Evolutionary conservation across 2,113 vertebrate genomes (phyloP).

Genomic region (Corythornis vintsioides): DNA sequence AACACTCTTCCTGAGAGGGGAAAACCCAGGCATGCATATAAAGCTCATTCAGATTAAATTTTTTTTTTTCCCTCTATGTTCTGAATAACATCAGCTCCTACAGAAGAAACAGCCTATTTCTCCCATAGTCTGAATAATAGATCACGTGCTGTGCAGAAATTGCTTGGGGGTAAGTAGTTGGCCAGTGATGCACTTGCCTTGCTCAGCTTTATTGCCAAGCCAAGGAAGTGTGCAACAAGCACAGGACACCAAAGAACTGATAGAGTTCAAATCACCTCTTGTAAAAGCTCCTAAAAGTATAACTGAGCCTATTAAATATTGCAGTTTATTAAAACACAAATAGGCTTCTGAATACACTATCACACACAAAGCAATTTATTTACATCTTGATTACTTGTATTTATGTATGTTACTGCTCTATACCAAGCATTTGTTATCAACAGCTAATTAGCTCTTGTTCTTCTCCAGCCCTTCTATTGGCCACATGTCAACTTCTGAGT

Average conservation of each 20-base stretch:
- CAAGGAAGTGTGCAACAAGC: not conserved
- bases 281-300: not conserved
- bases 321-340: not conserved
- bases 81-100: not conserved
- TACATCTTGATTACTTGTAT: not conserved
- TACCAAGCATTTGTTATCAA: not conserved
- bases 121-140: not conserved
- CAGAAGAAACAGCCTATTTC: not conserved
- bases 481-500: not conserved
- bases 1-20: not conserved
- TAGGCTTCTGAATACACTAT: not conserved
- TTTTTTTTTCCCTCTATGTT: not conserved
- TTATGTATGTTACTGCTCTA: not conserved
- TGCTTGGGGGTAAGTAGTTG: accelerated
- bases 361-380: not conserved
- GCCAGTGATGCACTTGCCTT: accelerated
- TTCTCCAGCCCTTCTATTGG: not conserved
- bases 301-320: not conserved
- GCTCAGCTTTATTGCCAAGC: not conserved
- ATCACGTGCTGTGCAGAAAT: not conserved
- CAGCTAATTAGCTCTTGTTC: not conserved
- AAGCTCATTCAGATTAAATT: not conserved
- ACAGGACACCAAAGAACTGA: not conserved
- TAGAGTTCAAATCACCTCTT: accelerated
- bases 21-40: not conserved